A percentile compares a stretch with the other conserved stretches of the same genome.
Evolutionary conservation across 1,140 invertebrate species (phyloP).

Genomic region (Trichonephila clavata): DNA sequence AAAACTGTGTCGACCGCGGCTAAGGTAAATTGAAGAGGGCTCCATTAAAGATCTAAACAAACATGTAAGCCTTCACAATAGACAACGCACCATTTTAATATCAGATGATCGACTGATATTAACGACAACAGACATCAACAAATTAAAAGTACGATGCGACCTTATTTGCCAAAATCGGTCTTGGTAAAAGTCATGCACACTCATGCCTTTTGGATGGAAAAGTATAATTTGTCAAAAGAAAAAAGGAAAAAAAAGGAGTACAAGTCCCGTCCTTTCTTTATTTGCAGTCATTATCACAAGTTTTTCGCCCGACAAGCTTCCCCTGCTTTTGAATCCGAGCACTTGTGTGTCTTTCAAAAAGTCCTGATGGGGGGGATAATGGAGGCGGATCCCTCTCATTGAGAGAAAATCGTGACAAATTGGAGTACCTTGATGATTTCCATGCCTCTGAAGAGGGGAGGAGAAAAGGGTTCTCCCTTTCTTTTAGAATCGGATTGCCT

Average conservation of each 20-base stretch:
- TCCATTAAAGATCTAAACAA: background rate
- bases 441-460: background rate
- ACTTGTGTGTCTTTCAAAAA: conserved; percentile 35
- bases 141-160: too few relatives aligned
- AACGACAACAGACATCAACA: background rate
- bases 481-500: background rate
- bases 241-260: background rate
- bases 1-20: too few relatives aligned
- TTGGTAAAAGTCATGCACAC: background rate
- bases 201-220: background rate
- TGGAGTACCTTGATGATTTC: conserved; percentile 30
- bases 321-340: background rate
- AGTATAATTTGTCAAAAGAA: background rate
- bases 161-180: background rate
- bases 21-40: too few relatives aligned
- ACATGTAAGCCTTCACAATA: background rate
- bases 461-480: background rate
- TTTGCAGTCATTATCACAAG: conserved; percentile 51
- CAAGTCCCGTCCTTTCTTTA: background rate
- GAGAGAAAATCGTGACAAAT: conserved; percentile 60
- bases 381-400: conserved; percentile 32
- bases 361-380: background rate
- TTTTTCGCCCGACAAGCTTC: background rate
- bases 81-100: too few relatives aligned
- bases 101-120: background rate